Evolutionary conservation across 2,797 vertebrate species (phyloP).

Genomic region (Chromobotia macracanthus): DNA sequence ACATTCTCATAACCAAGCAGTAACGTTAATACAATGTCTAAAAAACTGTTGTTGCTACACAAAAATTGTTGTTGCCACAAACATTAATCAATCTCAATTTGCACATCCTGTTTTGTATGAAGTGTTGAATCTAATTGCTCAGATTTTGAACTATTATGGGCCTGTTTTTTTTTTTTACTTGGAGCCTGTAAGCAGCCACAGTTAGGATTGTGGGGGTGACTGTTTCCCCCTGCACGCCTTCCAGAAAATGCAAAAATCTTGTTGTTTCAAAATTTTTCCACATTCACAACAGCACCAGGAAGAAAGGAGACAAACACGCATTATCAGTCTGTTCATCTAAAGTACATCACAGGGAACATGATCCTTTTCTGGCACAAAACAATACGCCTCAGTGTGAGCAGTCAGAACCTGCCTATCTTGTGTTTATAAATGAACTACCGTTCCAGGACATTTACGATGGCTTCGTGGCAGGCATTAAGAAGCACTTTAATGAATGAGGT

Average conservation of each 20-base stretch:
- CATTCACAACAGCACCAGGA: constrained; percentile 6
- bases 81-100: no score
- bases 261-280: not conserved
- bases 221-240: not conserved
- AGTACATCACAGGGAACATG: constrained; percentile 46
- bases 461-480: constrained; percentile 75
- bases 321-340: constrained; percentile 44
- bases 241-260: not conserved
- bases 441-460: constrained; percentile 79
- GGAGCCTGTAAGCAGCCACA: not conserved
- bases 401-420: constrained; percentile 58
- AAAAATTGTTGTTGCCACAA: no score
- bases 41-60: no score
- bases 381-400: constrained; percentile 55
- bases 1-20: no score
- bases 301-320: constrained; percentile 33
- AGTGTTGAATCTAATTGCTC: no score
- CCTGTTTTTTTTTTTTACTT: not conserved
- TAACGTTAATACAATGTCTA: no score
- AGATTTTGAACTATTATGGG: no score
- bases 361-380: constrained; percentile 46
- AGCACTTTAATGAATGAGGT: constrained; percentile 78
- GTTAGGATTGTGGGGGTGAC: not conserved
- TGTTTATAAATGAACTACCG: constrained; percentile 67
- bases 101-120: no score